Evolutionary conservation across 2,888 invertebrate genomes (phyloP), one percentile per base, ranked within the genome.

Genomic region (Macropis europaea): DNA sequence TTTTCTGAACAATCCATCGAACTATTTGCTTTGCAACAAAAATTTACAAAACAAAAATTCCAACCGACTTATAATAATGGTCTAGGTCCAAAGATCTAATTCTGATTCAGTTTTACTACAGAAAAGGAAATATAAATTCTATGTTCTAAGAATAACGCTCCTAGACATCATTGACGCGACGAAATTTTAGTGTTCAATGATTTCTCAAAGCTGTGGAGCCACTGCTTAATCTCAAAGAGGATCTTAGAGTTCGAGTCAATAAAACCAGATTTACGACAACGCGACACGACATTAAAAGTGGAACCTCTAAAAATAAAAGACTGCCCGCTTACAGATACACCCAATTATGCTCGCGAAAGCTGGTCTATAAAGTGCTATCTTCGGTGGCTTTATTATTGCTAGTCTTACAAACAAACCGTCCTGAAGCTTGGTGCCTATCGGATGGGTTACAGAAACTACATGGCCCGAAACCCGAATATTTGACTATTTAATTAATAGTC

Each of bases 311-410:
- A n/a, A 11, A 40, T 19, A 60, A 59, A 48, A 26, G 43, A 3
- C 6, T 9, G 6, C 7, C 6, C 19, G 1, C 5, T 38, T 36
- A 5, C n/a, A 9, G 56, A 32, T 30, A 13, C 15, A 30, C 7
- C 48, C 34, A 64, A 64, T 68, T 54, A 56, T 19, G 26, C 9
- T 32, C 62, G 48, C 52, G 40, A 52, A 32, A 30, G 60, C n/a
- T 22, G 54, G n/a, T n/a, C 60, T 48, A 17, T 28, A 30, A 38
- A 40, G 47, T 32, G 47, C 26, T 40, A 17, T 47, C 52, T 11
- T 3, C 28, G 84, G 88, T 87, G 88, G 87, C 87, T 88, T 88
- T 88, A 88, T 89, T 88, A 88, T 59, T 52, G 34, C 60, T 48
- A 30, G 34, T 63, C 47, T 45, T 19, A 36, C 13, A 28, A 40